Conservation (phyloP, 2,113 vertebrate species). For the Prionailurus bengalensis region DNA sequence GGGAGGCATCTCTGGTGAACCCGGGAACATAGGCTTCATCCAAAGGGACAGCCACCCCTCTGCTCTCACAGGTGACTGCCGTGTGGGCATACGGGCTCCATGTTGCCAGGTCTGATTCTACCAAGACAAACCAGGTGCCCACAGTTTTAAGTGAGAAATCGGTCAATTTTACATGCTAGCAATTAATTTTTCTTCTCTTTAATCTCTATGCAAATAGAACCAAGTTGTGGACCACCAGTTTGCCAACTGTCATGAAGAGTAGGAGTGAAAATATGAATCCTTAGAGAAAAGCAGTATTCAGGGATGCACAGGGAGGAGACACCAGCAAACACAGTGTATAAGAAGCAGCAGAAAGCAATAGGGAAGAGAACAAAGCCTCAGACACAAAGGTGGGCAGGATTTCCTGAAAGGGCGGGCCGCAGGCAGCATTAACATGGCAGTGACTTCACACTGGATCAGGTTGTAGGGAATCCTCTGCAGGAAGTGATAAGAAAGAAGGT, state of each 20-base stretch:
- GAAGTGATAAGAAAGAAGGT: neutral
- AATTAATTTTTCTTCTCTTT: neutral
- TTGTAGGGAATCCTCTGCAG: neutral
- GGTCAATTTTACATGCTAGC: neutral
- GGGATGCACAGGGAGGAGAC: neutral
- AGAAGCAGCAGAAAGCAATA: neutral
- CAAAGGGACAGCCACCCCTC: neutral
- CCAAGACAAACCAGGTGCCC: neutral
- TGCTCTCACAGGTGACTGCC: neutral
- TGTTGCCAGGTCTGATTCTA: neutral
- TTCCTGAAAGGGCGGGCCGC: neutral
- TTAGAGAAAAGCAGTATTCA: neutral
- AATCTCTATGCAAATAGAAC: neutral
- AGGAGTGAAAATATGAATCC: neutral
- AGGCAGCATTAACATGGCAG: neutral
- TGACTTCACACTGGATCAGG: neutral
- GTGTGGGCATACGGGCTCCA: neutral
- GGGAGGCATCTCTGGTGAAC: neutral
- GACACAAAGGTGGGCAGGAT: neutral
- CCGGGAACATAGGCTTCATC: neutral
- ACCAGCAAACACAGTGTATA: neutral
- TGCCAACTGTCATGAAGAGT: neutral
- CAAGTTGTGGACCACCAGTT: neutral
- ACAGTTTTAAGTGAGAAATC: neutral
- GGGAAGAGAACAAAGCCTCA: neutral